These are phyloP conservation scores for Pseudochirops cupreus DNA, from an alignment of 2,797 vertebrate genomes.

Conservation along the genomic window DNA sequence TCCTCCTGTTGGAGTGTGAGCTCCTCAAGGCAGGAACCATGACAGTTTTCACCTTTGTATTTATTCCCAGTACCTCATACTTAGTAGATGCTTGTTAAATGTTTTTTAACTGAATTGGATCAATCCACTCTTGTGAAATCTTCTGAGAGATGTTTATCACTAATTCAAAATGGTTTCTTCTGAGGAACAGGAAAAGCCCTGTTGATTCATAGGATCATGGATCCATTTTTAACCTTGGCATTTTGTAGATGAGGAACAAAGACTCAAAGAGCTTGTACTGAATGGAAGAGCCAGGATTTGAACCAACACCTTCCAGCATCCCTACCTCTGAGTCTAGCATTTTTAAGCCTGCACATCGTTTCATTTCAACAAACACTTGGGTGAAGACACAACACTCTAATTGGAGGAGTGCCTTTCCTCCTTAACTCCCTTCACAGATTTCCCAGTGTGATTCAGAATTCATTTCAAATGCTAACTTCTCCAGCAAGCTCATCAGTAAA, in stretches of 20 bases:
- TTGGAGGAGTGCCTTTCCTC: background rate
- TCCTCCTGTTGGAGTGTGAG: background rate
- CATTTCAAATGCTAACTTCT: background rate
- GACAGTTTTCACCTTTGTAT: rapidly evolving
- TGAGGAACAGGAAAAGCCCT: background rate
- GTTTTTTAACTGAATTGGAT: background rate
- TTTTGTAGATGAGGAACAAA: background rate
- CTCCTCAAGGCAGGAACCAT: background rate
- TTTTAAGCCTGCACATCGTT: background rate
- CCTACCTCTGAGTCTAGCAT: background rate
- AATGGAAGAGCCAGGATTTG: background rate
- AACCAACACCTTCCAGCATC: background rate
- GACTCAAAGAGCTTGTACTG: background rate
- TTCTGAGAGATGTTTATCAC: background rate
- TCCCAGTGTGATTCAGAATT: background rate
- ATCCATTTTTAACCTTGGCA: background rate
- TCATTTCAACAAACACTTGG: background rate
- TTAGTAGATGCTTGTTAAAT: background rate
- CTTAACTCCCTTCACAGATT: background rate
- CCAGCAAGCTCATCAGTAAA: background rate
- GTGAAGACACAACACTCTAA: background rate
- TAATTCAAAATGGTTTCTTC: background rate
- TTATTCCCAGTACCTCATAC: background rate
- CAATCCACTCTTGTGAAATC: background rate
- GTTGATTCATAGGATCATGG: background rate